Base-by-base conservation (phyloP, 2,888 invertebrate species). In the Plemyria rubiginata region DNA sequence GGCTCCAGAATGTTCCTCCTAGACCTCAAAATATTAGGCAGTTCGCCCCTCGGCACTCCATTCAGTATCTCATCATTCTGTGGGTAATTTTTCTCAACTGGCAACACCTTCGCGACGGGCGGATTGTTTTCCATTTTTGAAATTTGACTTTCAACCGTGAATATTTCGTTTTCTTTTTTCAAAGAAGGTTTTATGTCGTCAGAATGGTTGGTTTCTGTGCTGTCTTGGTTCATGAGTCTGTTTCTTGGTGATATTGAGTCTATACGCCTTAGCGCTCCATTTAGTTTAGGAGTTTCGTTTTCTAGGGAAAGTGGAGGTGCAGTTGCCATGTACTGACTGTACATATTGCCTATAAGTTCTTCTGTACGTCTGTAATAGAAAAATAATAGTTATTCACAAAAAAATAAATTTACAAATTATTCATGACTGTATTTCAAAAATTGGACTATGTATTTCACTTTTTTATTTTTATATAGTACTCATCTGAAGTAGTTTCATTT, bases 311-410 rank as follows among this genome's bases (percentile, higher is more conserved):
- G 53, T 0, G 91, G 89, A 0, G 93, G 92, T 0, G 92, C 89
- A 0, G 89, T 78, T 0, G 93, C 92, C 82, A 94, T 86, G 73
- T 94, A 94, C 66, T 93, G 93, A 56, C 71, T 90, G 70, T 94
- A 94, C 82, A 94, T 93, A 45, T 87, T 93, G 9, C 93, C 93
- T 57, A 95, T 94, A 48, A 95, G 78, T 69, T 95, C 95, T 79
- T 95, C 95, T 12, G 95, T 95, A 28, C 95, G 86, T 75, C 94
- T 93, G 81, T 36, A 80, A 84, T 63, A 45, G 13, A 58, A 48
- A 55, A 54, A 60, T 52, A 32, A 36, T 8, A 32, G 4, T 32
- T 8, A 29, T n/a, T n/a, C n/a, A n/a, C n/a, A n/a, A n/a, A n/a
- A n/a, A n/a, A n/a, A n/a, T n/a, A n/a, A n/a, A n/a, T n/a, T n/a